Evolutionary conservation across 2,113 vertebrate species (phyloP), one percentile per base, ranked within the genome.

Genomic region (Microcebus jonahi): DNA sequence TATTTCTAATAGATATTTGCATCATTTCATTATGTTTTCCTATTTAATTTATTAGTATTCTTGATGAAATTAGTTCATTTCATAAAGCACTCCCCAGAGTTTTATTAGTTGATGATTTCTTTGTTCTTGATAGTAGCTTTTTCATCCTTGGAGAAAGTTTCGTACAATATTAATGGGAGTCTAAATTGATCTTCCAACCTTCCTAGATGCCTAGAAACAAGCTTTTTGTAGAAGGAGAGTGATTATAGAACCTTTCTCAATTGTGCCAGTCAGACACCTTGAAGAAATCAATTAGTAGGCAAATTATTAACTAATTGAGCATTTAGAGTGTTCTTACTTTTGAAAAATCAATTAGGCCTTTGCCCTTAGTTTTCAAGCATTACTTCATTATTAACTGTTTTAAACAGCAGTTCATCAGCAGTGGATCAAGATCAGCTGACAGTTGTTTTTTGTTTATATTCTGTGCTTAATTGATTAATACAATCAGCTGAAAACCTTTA

Each of bases 351-450:
- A 95, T 98, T 99, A 97, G 59, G 83, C 95, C 97, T 98, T 98
- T 98, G 98, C 97, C 65, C 94, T 97, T 92, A 91, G 59, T 98
- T 92, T 97, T 98, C 91, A 96, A 98, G 88, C 94, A 97, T 98
- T 98, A 94, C 96, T 98, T 98, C 93, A 96, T 98, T 98, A 98
- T 98, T 99, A 98, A 98, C 98, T 98, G 97, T 98, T 98, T 98
- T 97, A 98, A 98, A 97, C 95, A 98, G 94, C 96, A 96, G 91
- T 98, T 98, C 95, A 97, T 99, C 98, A 98, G 98, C 97, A 86
- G 67, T 82, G 88, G 98, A 91, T 90, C 70, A 70, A 97, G 97
- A 98, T 98, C 97, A 99, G 97, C 98, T 98, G 98, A 98, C 98
- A 98, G 94, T 98, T 98, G 97, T 98, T 95, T 97, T 98, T 98